Percentiles rank a stretch among this genome's conserved stretches.
Evolutionary conservation across 2,888 invertebrate genomes (phyloP).

Genomic region (Diarsia dahlii): DNA sequence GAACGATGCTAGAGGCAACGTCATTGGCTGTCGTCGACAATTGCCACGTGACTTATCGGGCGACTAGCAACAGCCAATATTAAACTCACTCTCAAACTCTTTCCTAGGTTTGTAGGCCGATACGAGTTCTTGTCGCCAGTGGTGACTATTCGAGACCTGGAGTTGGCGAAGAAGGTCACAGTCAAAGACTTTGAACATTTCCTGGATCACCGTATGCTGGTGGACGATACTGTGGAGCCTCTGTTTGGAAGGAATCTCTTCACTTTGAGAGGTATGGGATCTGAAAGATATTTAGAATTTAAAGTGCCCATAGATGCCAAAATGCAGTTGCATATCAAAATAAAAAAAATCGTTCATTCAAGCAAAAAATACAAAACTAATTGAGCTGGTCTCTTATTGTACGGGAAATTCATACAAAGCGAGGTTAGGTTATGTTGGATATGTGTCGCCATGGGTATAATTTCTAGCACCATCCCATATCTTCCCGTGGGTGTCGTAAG

Average conservation of each 20-base stretch:
- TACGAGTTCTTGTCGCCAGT: conserved; percentile 81
- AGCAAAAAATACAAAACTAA: too few relatives aligned
- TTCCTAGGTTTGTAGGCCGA: conserved; percentile 77
- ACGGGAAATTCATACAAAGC: too few relatives aligned
- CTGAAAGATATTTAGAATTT: not conserved
- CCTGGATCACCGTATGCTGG: conserved; percentile 80
- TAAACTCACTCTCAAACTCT: not conserved
- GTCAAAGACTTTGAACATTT: conserved; percentile 90
- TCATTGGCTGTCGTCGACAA: too few relatives aligned
- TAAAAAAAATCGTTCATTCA: too few relatives aligned
- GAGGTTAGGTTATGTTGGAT: too few relatives aligned
- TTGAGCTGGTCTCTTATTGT: too few relatives aligned
- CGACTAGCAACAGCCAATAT: too few relatives aligned
- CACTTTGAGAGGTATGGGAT: conserved; percentile 81
- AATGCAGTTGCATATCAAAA: not conserved
- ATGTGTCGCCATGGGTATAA: too few relatives aligned
- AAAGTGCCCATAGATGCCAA: not conserved
- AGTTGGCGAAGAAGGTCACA: conserved; percentile 87
- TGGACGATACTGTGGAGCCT: conserved; percentile 71
- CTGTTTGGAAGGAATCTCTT: conserved; percentile 88
- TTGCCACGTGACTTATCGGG: too few relatives aligned
- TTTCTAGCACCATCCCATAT: too few relatives aligned
- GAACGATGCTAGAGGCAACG: too few relatives aligned
- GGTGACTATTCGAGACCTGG: conserved; percentile 83
- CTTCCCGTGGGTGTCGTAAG: too few relatives aligned